Evolutionary conservation across 2,888 invertebrate species (phyloP).

Genomic region (Eilema sororculum): DNA sequence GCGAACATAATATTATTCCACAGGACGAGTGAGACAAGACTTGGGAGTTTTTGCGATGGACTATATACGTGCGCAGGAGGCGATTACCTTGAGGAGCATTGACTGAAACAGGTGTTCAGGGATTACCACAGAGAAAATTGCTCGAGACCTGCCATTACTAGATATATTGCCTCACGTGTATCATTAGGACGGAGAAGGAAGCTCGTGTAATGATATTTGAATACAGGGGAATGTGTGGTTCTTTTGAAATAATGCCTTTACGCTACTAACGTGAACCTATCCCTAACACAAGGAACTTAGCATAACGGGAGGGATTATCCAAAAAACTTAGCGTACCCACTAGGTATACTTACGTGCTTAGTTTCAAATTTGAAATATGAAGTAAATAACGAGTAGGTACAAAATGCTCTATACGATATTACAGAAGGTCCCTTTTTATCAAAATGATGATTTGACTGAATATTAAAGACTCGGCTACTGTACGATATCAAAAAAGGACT

Average conservation of each 20-base stretch:
- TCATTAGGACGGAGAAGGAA: slow-evolving; percentile 37
- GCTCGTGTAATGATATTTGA: slow-evolving; percentile 22
- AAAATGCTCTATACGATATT: too few relatives aligned
- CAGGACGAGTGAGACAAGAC: background rate
- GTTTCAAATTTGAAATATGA: too few relatives aligned
- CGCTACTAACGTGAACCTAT: background rate
- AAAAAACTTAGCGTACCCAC: too few relatives aligned
- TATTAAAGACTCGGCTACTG: background rate
- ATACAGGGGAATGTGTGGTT: background rate
- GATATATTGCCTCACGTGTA: slow-evolving; percentile 38
- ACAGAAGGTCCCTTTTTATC: background rate
- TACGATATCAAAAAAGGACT: slow-evolving; percentile 10
- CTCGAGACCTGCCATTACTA: slow-evolving; percentile 34
- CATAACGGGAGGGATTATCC: background rate
- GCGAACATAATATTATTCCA: background rate
- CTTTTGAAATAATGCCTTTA: background rate
- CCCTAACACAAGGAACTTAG: background rate
- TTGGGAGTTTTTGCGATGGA: slow-evolving; percentile 11
- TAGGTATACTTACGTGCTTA: too few relatives aligned
- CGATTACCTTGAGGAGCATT: slow-evolving; percentile 28
- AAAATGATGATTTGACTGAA: background rate
- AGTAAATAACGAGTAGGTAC: too few relatives aligned
- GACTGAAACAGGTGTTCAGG: slow-evolving; percentile 33
- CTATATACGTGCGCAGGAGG: slow-evolving; percentile 12
- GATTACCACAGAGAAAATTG: slow-evolving; percentile 36